These are phyloP conservation scores for Pterocles gutturalis DNA, from an alignment of 2,113 vertebrate genomes.

Conservation along the genomic window DNA sequence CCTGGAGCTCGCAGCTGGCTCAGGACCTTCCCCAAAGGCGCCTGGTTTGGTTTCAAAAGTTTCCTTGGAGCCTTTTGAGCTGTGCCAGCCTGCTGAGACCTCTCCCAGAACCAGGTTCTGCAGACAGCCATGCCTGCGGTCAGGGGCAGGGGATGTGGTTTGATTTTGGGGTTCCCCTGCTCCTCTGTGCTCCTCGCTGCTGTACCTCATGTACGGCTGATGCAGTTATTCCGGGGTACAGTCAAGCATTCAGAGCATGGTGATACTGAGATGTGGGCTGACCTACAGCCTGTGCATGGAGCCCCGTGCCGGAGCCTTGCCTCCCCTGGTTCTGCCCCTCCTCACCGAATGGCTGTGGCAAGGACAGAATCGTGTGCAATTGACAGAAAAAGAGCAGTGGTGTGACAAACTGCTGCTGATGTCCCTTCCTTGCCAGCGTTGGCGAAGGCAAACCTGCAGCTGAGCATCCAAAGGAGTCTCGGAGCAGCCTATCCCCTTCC, in stretches of 20 bases:
- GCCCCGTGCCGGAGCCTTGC: not conserved
- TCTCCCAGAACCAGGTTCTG: too few relatives aligned
- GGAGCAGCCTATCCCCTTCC: not conserved
- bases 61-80: not conserved
- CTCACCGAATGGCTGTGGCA: not conserved
- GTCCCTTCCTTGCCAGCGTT: not conserved
- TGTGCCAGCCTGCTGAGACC: not conserved
- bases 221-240: accelerated
- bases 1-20: not conserved
- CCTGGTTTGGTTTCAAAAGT: accelerated
- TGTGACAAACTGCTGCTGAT: not conserved
- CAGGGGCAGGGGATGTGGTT: not conserved
- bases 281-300: accelerated
- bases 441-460: not conserved
- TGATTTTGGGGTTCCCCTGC: not conserved
- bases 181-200: not conserved
- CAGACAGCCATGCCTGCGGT: accelerated
- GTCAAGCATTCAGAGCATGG: not conserved
- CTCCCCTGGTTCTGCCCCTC: not conserved
- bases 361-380: accelerated
- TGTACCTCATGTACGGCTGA: not conserved
- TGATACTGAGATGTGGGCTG: not conserved
- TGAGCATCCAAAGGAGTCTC: too few relatives aligned
- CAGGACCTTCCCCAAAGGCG: not conserved
- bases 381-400: not conserved